These are phyloP conservation scores for Megastigmus dorsalis DNA, from an alignment of 2,888 invertebrate genomes.

Conservation along the genomic window DNA sequence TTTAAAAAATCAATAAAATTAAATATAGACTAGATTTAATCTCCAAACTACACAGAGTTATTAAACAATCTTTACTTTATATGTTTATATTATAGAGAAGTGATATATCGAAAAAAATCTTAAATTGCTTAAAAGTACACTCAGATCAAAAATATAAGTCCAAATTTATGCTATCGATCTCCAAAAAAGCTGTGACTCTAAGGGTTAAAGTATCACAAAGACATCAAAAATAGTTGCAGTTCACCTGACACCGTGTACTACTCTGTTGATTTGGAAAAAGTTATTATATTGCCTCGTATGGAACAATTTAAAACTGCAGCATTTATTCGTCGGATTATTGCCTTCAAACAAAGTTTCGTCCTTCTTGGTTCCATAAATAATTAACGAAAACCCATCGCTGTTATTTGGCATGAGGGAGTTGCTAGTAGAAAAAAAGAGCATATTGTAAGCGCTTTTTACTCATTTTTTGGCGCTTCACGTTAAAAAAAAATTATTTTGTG, in stretches of 20 bases:
- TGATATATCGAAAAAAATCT: too few species aligned
- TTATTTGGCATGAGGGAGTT: too few species aligned
- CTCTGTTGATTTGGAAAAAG: neutral
- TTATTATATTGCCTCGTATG: neutral
- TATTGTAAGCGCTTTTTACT: neutral
- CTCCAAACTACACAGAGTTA: too few species aligned
- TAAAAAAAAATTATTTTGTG: too few species aligned
- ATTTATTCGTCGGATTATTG: neutral
- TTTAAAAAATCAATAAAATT: too few species aligned
- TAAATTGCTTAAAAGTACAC: too few species aligned
- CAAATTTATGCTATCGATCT: too few species aligned
- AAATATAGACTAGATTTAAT: too few species aligned
- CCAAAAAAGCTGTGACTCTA: too few species aligned
- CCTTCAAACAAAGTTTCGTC: neutral
- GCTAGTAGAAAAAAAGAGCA: neutral
- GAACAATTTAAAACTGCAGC: conserved; percentile 1
- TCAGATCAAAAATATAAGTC: too few species aligned
- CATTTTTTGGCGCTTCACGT: neutral
- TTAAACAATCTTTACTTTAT: too few species aligned
- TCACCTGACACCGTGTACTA: neutral
- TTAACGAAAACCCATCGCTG: neutral
- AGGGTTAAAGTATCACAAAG: neutral
- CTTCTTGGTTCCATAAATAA: neutral
- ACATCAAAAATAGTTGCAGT: neutral
- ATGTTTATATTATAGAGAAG: too few species aligned